A percentile compares a stretch with the other conserved stretches of the same genome.
Conservation (phyloP, 1,140 invertebrate genomes). For the Ceratosolen fusciceps region DNA sequence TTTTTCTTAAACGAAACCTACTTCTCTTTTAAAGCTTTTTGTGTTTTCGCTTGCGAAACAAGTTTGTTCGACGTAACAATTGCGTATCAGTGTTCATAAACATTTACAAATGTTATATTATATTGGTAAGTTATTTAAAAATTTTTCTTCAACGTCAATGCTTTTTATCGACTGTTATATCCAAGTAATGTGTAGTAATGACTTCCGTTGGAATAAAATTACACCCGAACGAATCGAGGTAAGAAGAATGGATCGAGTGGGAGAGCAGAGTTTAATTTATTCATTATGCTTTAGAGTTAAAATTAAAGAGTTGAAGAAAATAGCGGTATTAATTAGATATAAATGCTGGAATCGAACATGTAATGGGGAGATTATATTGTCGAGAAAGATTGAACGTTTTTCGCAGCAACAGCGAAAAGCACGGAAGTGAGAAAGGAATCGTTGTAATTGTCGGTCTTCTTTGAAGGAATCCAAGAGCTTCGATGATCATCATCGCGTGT, state of each 20-base stretch:
- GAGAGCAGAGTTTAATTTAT: not conserved
- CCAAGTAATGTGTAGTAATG: not conserved
- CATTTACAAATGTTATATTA: not conserved
- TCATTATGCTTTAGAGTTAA: constrained; percentile 6
- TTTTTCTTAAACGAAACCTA: too few species aligned
- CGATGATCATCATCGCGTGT: too few species aligned
- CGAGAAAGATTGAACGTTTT: too few species aligned
- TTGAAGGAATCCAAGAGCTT: too few species aligned
- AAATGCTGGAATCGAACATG: not conserved
- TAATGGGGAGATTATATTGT: too few species aligned
- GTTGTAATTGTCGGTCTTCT: too few species aligned
- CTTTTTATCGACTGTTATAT: constrained; percentile 15
- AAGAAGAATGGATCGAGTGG: not conserved
- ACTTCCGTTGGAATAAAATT: constrained; percentile 30
- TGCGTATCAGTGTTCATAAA: too few species aligned
- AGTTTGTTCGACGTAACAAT: too few species aligned
- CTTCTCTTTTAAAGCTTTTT: too few species aligned
- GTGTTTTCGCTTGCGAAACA: too few species aligned
- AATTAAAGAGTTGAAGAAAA: not conserved
- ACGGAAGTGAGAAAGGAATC: too few species aligned
- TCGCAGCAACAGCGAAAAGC: too few species aligned
- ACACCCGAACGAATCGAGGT: not conserved
- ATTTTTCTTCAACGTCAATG: not conserved
- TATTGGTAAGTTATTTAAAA: not conserved
- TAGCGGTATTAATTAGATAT: not conserved